phyloP scores from a whole-genome alignment of 2,888 invertebrate species.

The Tuberolachnus salignus region DNA sequence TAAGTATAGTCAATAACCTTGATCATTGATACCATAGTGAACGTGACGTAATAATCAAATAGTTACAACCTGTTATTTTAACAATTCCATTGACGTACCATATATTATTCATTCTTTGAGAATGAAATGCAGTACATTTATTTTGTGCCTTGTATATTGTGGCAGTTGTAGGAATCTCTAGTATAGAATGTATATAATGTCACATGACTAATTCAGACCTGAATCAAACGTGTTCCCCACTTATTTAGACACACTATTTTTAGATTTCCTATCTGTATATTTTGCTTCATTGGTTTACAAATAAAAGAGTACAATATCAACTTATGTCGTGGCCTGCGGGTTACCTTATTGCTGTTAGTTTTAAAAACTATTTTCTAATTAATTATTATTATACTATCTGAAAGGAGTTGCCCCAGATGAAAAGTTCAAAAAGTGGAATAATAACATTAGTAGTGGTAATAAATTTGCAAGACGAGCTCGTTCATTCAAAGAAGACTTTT shows the following conservation, averaged over 20 bases:
- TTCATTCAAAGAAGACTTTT: constrained; percentile 90
- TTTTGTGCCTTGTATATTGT: not conserved
- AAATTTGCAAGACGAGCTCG: constrained; percentile 86
- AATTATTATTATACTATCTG: not conserved
- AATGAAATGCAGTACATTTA: not conserved
- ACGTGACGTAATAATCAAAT: constrained; percentile 43
- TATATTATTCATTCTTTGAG: not conserved
- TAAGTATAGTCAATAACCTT: constrained; percentile 37
- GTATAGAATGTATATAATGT: not conserved
- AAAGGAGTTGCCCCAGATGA: constrained; percentile 48
- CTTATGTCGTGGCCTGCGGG: not conserved
- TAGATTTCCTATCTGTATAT: constrained; percentile 36
- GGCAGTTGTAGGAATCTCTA: not conserved
- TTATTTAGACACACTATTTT: constrained; percentile 27
- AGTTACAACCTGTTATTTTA: constrained; percentile 23
- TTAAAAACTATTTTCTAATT: not conserved
- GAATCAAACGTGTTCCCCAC: not conserved
- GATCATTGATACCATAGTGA: constrained; percentile 1
- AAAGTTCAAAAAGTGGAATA: constrained; percentile 54
- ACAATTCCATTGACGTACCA: not conserved
- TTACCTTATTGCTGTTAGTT: not conserved
- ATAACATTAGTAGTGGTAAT: constrained; percentile 71
- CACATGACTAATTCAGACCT: not conserved
- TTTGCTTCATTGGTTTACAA: constrained; percentile 1
- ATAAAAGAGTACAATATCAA: constrained; percentile 5